Evolutionary conservation across 2,113 vertebrate genomes (phyloP), one percentile per base, ranked within the genome.

Genomic region (Nycticryphes semicollaris): DNA sequence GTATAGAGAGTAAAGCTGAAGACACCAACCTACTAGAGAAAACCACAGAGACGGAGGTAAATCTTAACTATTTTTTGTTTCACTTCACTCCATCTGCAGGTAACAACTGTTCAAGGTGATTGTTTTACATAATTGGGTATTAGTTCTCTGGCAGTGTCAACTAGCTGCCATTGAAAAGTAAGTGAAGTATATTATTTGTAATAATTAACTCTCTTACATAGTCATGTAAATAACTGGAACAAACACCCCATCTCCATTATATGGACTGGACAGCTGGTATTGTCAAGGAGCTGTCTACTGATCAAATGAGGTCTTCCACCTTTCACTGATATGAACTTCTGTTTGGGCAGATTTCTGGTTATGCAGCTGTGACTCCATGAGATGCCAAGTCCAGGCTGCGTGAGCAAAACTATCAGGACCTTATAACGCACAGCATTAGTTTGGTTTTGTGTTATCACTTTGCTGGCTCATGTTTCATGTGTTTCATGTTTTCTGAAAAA

Each of bases 21-120:
- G 92, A 37, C 43, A 5, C 54, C 17, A 35, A 3, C 72, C 18
- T 66, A 3, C 53, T 81, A n/a, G 89, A 64, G 33, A 28, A 51
- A 75, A 1, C 69, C 4, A 9, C 39, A 59, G 89, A 80, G 2
- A 50, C 73, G 25, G 92, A 97, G 98, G 98, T 98, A 96, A 89
- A 37, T 56, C 7, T 60, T 19, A 3, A 3, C 37, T 68, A 4
- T 50, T 72, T 59, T 14, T 68, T 13, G 21, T 48, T 85, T 81
- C 1, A 0, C 62, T 60, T 45, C 5, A 0, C 10, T 10, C 30
- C 0, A 0, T 64, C 21, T 48, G 62, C 28, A 21, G 45, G 16
- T 87, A 35, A 11, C 10, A 4, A 27, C 35, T 27, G 41, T 73
- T 50, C 5, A 45, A 18, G 21, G 35, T 13, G 56, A 6, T 4